Evolutionary conservation across 2,888 invertebrate genomes (phyloP), one percentile per base, ranked within the genome.

Genomic region (Agriotes lineatus): DNA sequence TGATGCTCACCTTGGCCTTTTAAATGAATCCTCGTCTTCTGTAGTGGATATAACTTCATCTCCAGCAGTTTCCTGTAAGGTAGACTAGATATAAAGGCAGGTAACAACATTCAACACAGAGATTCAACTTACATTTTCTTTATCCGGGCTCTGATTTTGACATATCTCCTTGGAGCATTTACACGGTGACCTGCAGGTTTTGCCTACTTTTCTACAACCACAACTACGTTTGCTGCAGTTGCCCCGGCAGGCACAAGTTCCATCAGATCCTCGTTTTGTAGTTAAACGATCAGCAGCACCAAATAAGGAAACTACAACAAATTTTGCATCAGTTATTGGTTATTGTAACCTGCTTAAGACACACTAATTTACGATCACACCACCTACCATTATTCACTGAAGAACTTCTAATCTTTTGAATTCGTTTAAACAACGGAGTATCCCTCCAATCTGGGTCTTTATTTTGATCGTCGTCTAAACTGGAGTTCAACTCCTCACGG

Each of bases 391-490:
- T 20, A 37, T 12, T 18, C 42, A 39, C 9, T 10, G 44, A 37
- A 2, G 20, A 44, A 44, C 37, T 42, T 25, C 56, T 37, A 14
- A 63, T 42, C 69, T 72, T 45, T 62, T 63, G 35, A 67, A 75
- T 22, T 72, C 79, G 67, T 62, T 86, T 89, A 60, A 86, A 88
- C 0, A 91, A 80, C 0, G 92, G 93, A 1, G 92, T 92, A 39
- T 87, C 87, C 33, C 83, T 83, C 92, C 92, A 93, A 76, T 93
- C 92, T 0, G 92, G 92, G 79, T 93, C 92, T 2, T 83, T 83
- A 25, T 81, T 77, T 0, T 76, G 56, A 73, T 87, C 85, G 72
- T 87, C 85, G 2, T 65, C 56, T 10, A 56, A 16, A 9, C 16
- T 57, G n/a, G 33, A 1, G n/a, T 37, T 14, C 35, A 9, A 9